These are phyloP conservation scores for Cavia aperea DNA, from an alignment of 2,113 vertebrate species.

Conservation along the genomic window DNA sequence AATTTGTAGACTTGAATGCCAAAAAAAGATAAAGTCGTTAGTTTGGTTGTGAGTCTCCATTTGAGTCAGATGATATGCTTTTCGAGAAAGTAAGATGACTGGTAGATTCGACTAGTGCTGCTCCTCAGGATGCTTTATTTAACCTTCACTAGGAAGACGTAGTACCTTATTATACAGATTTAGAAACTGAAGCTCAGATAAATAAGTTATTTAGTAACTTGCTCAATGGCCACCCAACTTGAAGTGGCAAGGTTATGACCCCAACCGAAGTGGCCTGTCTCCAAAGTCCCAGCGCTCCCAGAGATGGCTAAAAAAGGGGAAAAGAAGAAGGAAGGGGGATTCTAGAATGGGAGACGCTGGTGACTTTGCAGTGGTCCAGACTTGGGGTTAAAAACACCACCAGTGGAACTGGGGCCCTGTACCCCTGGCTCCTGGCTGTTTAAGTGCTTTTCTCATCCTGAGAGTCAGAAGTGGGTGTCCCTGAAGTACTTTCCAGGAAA, in stretches of 20 bases:
- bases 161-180: neutral
- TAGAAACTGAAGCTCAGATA: constrained; percentile 17
- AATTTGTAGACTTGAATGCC: neutral
- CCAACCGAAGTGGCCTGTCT: neutral
- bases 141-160: neutral
- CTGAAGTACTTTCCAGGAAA: constrained; percentile 3
- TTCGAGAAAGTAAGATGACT: neutral
- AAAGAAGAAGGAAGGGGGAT: too few species aligned
- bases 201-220: neutral
- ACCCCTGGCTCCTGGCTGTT: neutral
- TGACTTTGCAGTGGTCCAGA: neutral
- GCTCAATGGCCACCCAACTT: neutral
- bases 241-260: neutral
- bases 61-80: neutral
- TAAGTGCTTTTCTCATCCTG: neutral
- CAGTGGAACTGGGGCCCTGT: neutral
- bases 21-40: neutral
- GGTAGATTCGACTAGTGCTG: neutral
- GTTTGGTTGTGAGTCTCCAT: neutral
- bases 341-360: neutral
- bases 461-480: constrained; percentile 8
- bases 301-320: neutral
- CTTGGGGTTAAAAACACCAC: neutral
- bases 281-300: neutral
- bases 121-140: neutral